phyloP scores from a whole-genome alignment of 2,888 invertebrate species.

The Cepaea hortensis region DNA sequence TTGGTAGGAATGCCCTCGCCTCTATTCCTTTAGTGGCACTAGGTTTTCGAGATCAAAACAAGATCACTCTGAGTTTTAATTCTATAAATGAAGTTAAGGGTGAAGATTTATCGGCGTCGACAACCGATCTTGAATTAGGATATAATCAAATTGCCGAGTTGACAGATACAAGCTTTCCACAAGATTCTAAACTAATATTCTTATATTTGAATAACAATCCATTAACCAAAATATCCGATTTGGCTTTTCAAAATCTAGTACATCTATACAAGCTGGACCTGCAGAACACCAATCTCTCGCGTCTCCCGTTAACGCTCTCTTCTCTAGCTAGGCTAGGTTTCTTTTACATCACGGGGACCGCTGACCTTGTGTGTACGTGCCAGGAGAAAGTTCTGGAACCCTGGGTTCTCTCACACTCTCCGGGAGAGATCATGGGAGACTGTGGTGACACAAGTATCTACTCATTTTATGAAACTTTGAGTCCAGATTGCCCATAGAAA shows the following conservation, averaged over 20 bases:
- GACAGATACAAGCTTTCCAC: background rate
- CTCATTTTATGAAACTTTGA: background rate
- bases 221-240: background rate
- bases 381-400: no score
- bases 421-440: background rate
- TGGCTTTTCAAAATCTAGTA: background rate
- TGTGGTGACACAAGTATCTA: background rate
- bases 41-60: background rate
- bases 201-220: constrained; percentile 1
- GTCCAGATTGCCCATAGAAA: background rate
- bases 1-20: background rate
- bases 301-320: background rate
- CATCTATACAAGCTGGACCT: background rate
- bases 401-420: no score
- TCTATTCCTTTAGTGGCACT: background rate
- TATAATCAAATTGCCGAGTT: background rate
- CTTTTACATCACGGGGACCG: no score
- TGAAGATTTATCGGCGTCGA: background rate
- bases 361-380: no score
- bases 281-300: constrained; percentile 4
- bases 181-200: background rate
- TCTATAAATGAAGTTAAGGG: background rate
- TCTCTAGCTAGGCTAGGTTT: background rate
- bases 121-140: background rate
- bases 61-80: background rate